phyloP scores from a whole-genome alignment of 2,888 invertebrate species.

The Heliconius aoede region DNA sequence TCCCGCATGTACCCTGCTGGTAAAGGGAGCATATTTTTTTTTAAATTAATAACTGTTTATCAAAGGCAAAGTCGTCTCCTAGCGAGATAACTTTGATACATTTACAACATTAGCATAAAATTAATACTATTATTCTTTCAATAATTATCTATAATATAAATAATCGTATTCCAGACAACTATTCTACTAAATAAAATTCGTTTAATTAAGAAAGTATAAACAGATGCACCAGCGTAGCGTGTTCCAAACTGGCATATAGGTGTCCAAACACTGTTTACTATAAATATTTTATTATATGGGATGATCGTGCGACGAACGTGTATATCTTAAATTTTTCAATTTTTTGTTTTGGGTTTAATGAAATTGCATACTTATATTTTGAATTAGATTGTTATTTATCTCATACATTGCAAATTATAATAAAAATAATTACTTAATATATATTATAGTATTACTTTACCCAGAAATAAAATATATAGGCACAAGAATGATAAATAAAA shows the following conservation, averaged over 20 bases:
- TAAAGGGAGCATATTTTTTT: too few species aligned
- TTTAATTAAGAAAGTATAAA: conserved; percentile 45
- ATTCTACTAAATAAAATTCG: conserved; percentile 38
- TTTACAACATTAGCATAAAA: too few species aligned
- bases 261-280: conserved; percentile 51
- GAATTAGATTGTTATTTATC: not conserved
- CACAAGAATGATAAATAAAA: too few species aligned
- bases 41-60: too few species aligned
- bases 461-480: not conserved
- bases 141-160: not conserved
- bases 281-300: conserved; percentile 45
- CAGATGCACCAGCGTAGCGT: conserved; percentile 29
- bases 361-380: not conserved
- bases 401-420: not conserved
- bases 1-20: too few species aligned
- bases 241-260: conserved; percentile 49
- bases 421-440: not conserved
- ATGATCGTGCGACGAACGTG: not conserved
- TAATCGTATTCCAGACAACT: conserved; percentile 20
- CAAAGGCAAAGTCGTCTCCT: not conserved
- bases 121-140: not conserved
- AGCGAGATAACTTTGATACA: too few species aligned
- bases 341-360: too few species aligned
- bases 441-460: too few species aligned
- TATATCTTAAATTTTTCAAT: not conserved